Evolutionary conservation across 2,888 invertebrate species (phyloP).

Genomic region (Chirona hameri): DNA sequence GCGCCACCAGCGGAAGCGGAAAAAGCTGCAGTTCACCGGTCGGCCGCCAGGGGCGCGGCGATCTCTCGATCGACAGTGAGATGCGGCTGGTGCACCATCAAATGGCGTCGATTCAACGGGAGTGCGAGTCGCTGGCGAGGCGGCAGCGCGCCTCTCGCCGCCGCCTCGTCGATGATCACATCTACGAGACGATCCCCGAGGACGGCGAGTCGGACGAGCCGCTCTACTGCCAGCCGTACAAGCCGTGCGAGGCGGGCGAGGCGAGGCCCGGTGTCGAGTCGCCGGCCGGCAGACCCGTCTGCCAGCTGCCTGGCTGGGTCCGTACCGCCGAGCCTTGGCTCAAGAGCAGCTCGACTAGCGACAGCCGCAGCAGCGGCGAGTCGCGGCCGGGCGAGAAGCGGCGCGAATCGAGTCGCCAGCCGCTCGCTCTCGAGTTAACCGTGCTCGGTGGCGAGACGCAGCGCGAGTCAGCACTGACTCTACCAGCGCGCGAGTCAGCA

Average conservation of each 20-base stretch:
- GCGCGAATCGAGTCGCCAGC: slow-evolving; percentile 34
- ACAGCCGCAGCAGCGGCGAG: slow-evolving; percentile 33
- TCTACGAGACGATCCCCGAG: slow-evolving; percentile 61
- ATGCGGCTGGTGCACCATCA: slow-evolving; percentile 56
- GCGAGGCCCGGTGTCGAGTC: neutral
- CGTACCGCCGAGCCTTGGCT: neutral
- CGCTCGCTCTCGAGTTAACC: slow-evolving; percentile 30
- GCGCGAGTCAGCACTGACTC: neutral
- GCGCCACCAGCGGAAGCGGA: slow-evolving; percentile 28
- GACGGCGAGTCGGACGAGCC: slow-evolving; percentile 56
- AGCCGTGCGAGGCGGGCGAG: slow-evolving; percentile 42
- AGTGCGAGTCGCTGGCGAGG: slow-evolving; percentile 49
- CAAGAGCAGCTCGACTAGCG: slow-evolving; percentile 7
- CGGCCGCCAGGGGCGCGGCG: slow-evolving; percentile 38
- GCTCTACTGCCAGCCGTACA: slow-evolving; percentile 62
- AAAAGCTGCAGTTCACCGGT: slow-evolving; percentile 45
- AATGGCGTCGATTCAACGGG: slow-evolving; percentile 58
- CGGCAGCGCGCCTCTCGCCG: slow-evolving; percentile 43
- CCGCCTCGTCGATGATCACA: slow-evolving; percentile 55
- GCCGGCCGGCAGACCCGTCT: neutral
- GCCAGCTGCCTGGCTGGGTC: neutral
- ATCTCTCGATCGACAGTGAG: slow-evolving; percentile 51
- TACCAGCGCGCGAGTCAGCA: neutral
- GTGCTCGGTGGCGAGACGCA: neutral
- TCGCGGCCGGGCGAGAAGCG: slow-evolving; percentile 31